Evolutionary conservation across 2,888 invertebrate genomes (phyloP).

Genomic region (Sepiola atlantica): DNA sequence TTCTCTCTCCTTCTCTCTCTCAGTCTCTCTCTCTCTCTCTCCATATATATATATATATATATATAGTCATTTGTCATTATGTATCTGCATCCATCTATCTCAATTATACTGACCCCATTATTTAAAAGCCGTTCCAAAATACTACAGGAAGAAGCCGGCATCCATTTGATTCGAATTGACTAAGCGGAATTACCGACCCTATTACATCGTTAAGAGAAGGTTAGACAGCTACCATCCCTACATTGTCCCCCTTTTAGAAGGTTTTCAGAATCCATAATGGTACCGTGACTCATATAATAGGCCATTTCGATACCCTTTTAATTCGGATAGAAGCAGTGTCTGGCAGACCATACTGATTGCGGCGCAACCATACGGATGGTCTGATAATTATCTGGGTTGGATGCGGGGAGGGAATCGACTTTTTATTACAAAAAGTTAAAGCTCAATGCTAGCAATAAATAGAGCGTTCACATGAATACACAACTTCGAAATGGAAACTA

Average conservation of each 20-base stretch:
- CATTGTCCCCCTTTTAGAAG: neutral
- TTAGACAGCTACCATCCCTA: neutral
- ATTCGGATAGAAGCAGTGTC: neutral
- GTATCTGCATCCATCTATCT: too few relatives aligned
- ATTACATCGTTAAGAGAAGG: constrained; percentile 32
- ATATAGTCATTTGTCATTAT: too few relatives aligned
- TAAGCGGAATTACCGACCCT: neutral
- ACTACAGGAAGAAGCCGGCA: neutral
- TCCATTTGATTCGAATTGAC: neutral
- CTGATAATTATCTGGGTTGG: too few relatives aligned
- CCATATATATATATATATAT: neutral
- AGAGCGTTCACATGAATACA: too few relatives aligned
- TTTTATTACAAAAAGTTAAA: too few relatives aligned
- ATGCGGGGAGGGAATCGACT: too few relatives aligned
- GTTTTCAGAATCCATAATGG: neutral
- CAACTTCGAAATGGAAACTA: too few relatives aligned
- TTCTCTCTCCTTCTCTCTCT: neutral
- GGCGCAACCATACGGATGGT: too few relatives aligned
- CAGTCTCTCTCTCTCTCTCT: neutral
- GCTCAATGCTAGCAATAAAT: too few relatives aligned
- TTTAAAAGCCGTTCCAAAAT: neutral
- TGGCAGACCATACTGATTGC: neutral
- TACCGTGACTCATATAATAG: neutral
- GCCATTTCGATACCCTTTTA: neutral
- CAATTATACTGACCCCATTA: neutral